Evolutionary conservation across 2,888 invertebrate genomes (phyloP).

Genomic region (Sinodicranocentrus sp.): DNA sequence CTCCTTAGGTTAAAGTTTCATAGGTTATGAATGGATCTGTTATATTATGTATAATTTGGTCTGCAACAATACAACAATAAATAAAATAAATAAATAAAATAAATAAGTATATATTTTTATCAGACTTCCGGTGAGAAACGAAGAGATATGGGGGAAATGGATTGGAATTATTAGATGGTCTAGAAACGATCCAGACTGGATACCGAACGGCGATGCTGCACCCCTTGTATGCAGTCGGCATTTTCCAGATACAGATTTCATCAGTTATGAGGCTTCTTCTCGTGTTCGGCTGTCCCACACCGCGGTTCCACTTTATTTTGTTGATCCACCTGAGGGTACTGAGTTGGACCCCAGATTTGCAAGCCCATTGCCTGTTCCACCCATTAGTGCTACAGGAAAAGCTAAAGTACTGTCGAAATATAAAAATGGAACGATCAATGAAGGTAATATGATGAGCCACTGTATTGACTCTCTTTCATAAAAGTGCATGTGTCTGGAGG

Average conservation of each 20-base stretch:
- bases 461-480: too few relatives aligned
- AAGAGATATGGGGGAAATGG: constrained; percentile 58
- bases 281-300: constrained; percentile 59
- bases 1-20: too few relatives aligned
- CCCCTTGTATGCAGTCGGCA: constrained; percentile 63
- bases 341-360: constrained; percentile 49
- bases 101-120: too few relatives aligned
- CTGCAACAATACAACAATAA: too few relatives aligned
- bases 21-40: too few relatives aligned
- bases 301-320: constrained; percentile 52
- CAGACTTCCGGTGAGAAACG: constrained; percentile 63
- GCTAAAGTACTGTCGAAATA: constrained; percentile 21
- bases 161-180: constrained; percentile 57
- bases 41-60: too few relatives aligned
- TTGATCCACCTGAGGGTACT: constrained; percentile 64
- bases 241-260: constrained; percentile 59
- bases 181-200: constrained; percentile 62
- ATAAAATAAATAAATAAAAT: too few relatives aligned
- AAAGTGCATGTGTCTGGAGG: too few relatives aligned
- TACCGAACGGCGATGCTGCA: constrained; percentile 58
- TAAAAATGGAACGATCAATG: constrained; percentile 16
- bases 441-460: too few relatives aligned
- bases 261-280: constrained; percentile 63
- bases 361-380: constrained; percentile 34
- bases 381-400: not conserved